A percentile compares a stretch with the other conserved stretches of the same genome.
Conservation (phyloP, 2,113 vertebrate genomes). For the Corvus cornix region DNA sequence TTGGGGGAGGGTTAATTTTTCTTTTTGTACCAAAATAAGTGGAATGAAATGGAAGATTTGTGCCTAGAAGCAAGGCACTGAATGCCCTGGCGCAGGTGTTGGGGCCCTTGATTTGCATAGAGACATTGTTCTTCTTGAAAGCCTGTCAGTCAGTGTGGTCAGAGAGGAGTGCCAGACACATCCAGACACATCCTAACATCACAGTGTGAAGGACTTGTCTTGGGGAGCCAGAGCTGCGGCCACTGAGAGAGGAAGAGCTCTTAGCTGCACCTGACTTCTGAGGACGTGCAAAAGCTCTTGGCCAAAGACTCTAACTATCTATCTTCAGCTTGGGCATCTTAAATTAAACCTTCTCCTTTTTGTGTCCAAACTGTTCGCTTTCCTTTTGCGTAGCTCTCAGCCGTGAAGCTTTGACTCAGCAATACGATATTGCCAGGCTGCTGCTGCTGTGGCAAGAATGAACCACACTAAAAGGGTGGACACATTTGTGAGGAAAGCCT, state of each 20-base stretch:
- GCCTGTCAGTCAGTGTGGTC: not conserved
- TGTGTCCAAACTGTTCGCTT: not conserved
- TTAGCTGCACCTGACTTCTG: not conserved
- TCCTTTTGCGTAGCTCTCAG: not conserved
- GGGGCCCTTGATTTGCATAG: not conserved
- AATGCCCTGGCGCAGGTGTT: not conserved
- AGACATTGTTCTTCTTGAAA: not conserved
- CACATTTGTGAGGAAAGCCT: not conserved
- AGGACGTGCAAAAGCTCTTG: not conserved
- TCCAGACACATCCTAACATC: not conserved
- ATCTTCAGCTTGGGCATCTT: not conserved
- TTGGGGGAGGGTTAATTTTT: not conserved
- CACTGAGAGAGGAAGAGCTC: not conserved
- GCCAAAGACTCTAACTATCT: not conserved
- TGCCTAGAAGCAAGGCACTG: not conserved
- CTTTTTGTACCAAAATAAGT: not conserved
- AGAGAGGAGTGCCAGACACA: not conserved
- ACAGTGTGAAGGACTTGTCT: not conserved
- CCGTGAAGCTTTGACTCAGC: not conserved
- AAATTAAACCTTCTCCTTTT: not conserved
- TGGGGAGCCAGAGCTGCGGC: not conserved
- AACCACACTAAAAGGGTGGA: not conserved
- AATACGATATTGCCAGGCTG: not conserved
- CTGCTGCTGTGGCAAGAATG: not conserved
- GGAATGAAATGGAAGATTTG: not conserved